Evolutionary conservation across 2,888 invertebrate genomes (phyloP).

Genomic region (Linnaemya tessellans): DNA sequence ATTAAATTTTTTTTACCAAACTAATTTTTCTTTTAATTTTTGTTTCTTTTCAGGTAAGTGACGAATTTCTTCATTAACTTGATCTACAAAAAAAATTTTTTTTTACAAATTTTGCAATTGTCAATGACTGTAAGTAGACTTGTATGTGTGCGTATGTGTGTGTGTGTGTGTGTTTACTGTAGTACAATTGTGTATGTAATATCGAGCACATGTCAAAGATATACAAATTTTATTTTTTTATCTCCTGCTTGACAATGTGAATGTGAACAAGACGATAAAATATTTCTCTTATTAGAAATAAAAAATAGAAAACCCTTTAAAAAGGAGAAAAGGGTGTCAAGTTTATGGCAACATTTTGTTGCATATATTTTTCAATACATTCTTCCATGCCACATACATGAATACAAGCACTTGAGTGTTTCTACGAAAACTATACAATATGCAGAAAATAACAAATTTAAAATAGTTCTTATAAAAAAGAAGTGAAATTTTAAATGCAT

Average conservation of each 20-base stretch:
- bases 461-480: constrained; percentile 17
- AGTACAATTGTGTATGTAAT: background rate
- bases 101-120: constrained; percentile 12
- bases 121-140: constrained; percentile 11
- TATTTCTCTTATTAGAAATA: background rate
- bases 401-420: background rate
- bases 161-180: background rate
- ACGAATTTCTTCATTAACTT: constrained; percentile 39
- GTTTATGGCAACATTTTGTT: constrained; percentile 39
- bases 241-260: background rate
- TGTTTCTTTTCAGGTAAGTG: constrained; percentile 56
- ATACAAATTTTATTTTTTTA: background rate
- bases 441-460: constrained; percentile 2
- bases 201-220: background rate
- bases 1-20: constrained; percentile 16
- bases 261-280: constrained; percentile 1
- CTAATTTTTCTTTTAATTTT: constrained; percentile 3
- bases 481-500: constrained; percentile 9
- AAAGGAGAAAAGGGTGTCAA: constrained; percentile 29
- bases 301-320: background rate
- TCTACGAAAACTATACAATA: background rate
- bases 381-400: background rate
- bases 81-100: constrained; percentile 6
- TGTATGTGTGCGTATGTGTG: background rate
- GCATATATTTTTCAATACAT: constrained; percentile 3